Evolutionary conservation across 2,113 vertebrate genomes (phyloP).

Genomic region (Coptodon rendalli): DNA sequence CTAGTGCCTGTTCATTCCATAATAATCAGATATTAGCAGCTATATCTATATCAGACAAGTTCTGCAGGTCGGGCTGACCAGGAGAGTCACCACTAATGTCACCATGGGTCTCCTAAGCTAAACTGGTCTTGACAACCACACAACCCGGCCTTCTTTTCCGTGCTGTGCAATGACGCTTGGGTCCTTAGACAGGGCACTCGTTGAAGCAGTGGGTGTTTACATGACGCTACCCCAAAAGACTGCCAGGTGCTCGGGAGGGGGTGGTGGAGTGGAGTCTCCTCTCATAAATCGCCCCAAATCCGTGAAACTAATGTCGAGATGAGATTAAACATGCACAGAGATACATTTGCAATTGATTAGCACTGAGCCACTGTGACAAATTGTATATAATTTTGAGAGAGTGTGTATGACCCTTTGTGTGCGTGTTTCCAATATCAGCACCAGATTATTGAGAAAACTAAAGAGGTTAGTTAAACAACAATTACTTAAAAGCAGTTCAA

Average conservation of each 20-base stretch:
- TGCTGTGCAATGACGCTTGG: conserved; percentile 65
- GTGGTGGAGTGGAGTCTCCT: background rate
- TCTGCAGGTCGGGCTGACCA: conserved; percentile 50
- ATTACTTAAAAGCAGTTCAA: background rate
- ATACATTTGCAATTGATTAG: conserved; percentile 69
- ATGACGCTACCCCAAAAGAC: conserved; percentile 57
- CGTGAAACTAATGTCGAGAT: conserved; percentile 69
- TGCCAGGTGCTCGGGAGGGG: conserved; percentile 53
- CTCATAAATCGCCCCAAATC: conserved; percentile 44
- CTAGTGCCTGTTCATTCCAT: conserved; percentile 10
- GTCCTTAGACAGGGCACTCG: conserved; percentile 58
- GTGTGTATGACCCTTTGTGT: conserved; percentile 36
- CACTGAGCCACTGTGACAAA: conserved; percentile 63
- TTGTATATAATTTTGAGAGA: conserved; percentile 46
- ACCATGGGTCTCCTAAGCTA: conserved; percentile 69
- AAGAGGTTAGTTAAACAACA: background rate
- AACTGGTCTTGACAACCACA: conserved; percentile 90
- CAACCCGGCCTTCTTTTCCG: conserved; percentile 70
- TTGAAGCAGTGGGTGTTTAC: conserved; percentile 55
- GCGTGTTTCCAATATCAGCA: background rate
- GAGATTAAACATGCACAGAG: conserved; percentile 63
- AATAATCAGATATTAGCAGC: conserved; percentile 27
- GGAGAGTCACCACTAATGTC: conserved; percentile 70
- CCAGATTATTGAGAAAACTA: conserved; percentile 3
- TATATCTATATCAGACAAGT: conserved; percentile 60